phyloP scores from a whole-genome alignment of 2,888 invertebrate genomes.

The Aspidiotus destructor region DNA sequence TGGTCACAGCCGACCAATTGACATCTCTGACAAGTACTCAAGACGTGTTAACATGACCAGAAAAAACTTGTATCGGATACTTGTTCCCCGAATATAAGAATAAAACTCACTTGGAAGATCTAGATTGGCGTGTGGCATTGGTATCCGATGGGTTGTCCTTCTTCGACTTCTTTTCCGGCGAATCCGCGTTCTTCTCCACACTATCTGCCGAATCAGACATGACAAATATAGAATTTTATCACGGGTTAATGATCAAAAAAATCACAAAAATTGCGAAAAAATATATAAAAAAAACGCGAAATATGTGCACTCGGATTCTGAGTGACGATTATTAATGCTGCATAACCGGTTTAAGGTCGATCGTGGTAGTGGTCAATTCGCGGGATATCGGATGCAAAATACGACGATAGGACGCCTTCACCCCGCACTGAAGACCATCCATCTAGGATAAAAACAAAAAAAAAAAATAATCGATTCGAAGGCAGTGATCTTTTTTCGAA shows the following conservation, averaged over 20 bases:
- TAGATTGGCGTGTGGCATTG: not conserved
- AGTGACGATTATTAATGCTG: not conserved
- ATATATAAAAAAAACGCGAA: conserved; percentile 11
- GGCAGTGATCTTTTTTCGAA: not conserved
- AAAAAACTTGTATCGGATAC: too few relatives aligned
- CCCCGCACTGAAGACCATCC: not conserved
- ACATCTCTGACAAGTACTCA: too few relatives aligned
- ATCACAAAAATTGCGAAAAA: not conserved
- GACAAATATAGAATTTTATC: conserved; percentile 7
- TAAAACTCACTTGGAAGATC: conserved; percentile 14
- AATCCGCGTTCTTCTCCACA: conserved; percentile 16
- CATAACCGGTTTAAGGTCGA: conserved; percentile 4
- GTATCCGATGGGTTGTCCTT: conserved; percentile 6
- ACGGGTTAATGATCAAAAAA: not conserved
- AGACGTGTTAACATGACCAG: too few relatives aligned
- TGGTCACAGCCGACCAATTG: too few relatives aligned
- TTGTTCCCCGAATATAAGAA: not conserved
- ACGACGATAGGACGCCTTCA: conserved; percentile 1
- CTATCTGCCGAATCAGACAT: conserved; percentile 23
- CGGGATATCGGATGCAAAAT: conserved; percentile 1
- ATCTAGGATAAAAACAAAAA: not conserved
- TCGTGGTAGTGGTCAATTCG: conserved; percentile 1
- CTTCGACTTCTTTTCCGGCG: conserved; percentile 7
- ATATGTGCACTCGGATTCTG: not conserved
- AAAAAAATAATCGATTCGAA: too few relatives aligned